Evolutionary conservation across 2,797 vertebrate species (phyloP), one percentile per base, ranked within the genome.

Genomic region (Poecile montanus): DNA sequence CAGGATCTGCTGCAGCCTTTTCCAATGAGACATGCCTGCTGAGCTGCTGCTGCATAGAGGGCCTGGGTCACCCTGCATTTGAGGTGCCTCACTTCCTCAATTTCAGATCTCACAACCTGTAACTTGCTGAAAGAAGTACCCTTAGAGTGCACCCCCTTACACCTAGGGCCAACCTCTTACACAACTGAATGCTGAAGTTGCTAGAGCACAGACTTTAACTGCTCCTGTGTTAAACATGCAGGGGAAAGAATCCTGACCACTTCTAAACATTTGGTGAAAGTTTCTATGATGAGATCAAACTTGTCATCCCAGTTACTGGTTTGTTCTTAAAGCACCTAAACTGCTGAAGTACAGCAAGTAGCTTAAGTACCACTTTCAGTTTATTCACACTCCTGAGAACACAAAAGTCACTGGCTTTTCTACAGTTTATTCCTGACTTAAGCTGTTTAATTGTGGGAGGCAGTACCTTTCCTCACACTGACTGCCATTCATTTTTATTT

Each of bases 181-280:
- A 68, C 45, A 63, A 14, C 19, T 30, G 27, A 63, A 53, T 10
- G 8, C 11, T 34, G 34, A 81, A 65, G 40, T 14, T 61, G 25
- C 38, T 38, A 8, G 6, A 68, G 22, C 21, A 44, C 3, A 30
- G 13, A 74, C 53, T 48, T 57, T 63, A 77, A n/a, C 45, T 50
- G 25, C 27, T 32, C 8, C 25, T 48, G 2, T 17, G 15, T 44
- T n/a, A 40, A 27, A 21, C 13, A 9, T 1, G 9, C 0, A 1
- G 11, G 9, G 16, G 19, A 38, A 70, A 83, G 26, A 77, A 36
- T 8, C 13, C 27, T 13, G 22, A 56, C 8, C 4, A 34, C 7
- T 30, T 53, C 56, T 61, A 57, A 88, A 79, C 7, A 18, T 38
- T 60, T 48, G 12, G 25, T 63, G 32, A 30, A 83, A 63, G 3